Evolutionary conservation across 2,797 vertebrate genomes (phyloP).

Genomic region (Protonibea diacanthus): DNA sequence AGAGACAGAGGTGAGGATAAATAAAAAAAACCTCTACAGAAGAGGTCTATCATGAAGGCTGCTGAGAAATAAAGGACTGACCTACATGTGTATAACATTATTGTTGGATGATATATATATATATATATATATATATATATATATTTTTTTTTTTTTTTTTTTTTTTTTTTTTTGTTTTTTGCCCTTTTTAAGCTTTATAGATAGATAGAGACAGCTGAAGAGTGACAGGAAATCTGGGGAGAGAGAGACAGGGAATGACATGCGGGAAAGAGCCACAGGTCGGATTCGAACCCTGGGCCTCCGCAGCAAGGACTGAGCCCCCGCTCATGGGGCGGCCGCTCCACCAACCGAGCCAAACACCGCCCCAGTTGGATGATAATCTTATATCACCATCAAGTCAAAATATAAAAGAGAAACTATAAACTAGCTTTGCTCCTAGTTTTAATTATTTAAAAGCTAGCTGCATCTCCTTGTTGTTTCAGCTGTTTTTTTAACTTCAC

Average conservation of each 20-base stretch:
- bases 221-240: too few species aligned
- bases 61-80: background rate
- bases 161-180: too few species aligned
- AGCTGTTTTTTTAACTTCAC: background rate
- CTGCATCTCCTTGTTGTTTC: background rate
- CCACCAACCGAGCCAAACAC: too few species aligned
- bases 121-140: too few species aligned
- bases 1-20: conserved; percentile 16
- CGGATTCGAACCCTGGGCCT: too few species aligned
- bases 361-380: background rate
- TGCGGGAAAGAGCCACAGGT: too few species aligned
- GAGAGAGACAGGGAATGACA: too few species aligned
- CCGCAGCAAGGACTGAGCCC: too few species aligned
- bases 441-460: background rate
- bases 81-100: background rate
- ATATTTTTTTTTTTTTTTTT: too few species aligned
- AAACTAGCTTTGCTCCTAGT: background rate
- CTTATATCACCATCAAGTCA: background rate
- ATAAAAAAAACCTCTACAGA: background rate
- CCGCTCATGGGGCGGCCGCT: too few species aligned
- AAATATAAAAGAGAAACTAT: background rate
- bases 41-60: background rate
- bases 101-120: background rate
- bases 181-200: too few species aligned
- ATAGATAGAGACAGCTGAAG: too few species aligned